Evolutionary conservation across 2,797 vertebrate species (phyloP).

Genomic region (Streptopelia turtur): DNA sequence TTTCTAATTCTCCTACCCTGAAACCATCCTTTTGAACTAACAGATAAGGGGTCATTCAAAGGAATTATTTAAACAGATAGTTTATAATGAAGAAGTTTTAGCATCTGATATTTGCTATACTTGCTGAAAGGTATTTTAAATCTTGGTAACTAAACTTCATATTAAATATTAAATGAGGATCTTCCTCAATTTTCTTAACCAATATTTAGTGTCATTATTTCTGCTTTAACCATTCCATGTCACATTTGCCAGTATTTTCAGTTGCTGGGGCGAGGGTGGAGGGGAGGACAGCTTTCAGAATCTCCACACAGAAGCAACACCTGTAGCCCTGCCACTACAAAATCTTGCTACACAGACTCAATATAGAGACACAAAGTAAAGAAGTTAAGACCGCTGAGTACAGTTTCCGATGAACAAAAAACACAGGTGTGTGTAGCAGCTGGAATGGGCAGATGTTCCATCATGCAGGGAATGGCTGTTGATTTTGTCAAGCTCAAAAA

Average conservation of each 20-base stretch:
- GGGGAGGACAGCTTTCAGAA: no score
- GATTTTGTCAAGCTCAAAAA: neutral
- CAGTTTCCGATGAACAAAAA: neutral
- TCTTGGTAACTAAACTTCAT: neutral
- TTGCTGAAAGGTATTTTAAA: neutral
- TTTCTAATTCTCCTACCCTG: neutral
- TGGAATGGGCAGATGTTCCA: neutral
- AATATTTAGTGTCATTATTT: neutral
- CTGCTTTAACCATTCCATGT: neutral
- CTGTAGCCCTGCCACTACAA: neutral
- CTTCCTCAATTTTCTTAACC: neutral
- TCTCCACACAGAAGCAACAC: neutral
- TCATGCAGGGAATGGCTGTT: neutral
- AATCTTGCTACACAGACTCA: fast-evolving
- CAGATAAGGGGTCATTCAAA: neutral
- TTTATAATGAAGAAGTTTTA: no score
- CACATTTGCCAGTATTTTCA: neutral
- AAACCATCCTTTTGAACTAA: neutral
- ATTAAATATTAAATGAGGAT: neutral
- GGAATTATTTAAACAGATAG: neutral
- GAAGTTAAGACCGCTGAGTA: neutral
- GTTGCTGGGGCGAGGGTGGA: neutral
- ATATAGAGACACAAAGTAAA: neutral
- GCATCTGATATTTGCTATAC: no score
- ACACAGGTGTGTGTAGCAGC: fast-evolving